phyloP scores from a whole-genome alignment of 2,797 vertebrate genomes.

The Rhinatrema bivittatum region DNA sequence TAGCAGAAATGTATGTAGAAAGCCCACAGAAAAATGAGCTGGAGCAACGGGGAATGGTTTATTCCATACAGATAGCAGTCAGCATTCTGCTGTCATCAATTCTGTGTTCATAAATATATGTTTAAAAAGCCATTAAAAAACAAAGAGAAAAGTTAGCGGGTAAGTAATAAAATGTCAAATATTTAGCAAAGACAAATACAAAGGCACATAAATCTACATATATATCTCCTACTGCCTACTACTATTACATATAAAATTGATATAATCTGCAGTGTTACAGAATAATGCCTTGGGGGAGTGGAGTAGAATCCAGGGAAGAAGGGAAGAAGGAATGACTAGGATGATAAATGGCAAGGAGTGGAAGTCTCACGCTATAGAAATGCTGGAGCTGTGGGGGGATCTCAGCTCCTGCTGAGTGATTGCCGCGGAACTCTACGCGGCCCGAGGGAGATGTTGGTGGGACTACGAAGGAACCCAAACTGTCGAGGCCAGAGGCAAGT shows the following conservation, averaged over 20 bases:
- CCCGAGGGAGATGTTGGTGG: no score
- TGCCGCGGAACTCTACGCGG: no score
- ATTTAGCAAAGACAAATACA: no score
- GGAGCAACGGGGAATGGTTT: neutral
- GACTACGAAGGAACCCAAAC: no score
- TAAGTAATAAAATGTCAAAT: neutral
- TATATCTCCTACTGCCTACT: neutral
- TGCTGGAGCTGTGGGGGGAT: no score
- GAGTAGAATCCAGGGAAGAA: neutral
- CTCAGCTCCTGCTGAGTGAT: no score
- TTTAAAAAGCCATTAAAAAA: neutral
- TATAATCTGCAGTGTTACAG: neutral
- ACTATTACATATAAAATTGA: neutral
- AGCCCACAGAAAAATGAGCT: constrained; percentile 1
- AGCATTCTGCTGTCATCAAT: neutral
- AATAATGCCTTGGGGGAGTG: neutral
- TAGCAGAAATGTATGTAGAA: neutral
- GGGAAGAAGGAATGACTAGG: neutral
- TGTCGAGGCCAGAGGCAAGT: no score
- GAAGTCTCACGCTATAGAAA: no score
- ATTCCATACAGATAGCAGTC: neutral
- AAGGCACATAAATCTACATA: no score
- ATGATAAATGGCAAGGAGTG: no score
- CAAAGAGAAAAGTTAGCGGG: neutral
- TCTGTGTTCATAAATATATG: neutral